phyloP scores from a whole-genome alignment of 2,888 invertebrate genomes.

The Geotrupes spiniger region DNA sequence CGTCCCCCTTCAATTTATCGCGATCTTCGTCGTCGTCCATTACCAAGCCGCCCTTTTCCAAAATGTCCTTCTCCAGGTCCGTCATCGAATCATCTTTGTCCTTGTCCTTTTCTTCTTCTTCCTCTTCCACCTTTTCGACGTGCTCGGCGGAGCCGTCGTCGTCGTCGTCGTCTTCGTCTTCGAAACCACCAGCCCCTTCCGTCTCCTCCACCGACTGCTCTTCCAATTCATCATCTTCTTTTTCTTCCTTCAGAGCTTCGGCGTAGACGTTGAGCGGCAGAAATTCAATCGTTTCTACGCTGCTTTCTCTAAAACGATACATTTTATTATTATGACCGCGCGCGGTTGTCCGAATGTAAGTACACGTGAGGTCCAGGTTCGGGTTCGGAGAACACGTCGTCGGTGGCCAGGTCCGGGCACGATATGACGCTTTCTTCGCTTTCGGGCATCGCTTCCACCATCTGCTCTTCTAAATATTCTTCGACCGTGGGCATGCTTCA shows the following conservation, averaged over 20 bases:
- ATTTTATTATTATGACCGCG: background rate
- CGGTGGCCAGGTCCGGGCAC: conserved; percentile 27
- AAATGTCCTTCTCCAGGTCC: conserved; percentile 22
- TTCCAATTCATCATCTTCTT: conserved; percentile 20
- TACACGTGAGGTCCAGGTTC: too few species aligned
- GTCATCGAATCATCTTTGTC: conserved; percentile 25
- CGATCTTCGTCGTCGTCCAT: conserved; percentile 2
- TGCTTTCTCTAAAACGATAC: background rate
- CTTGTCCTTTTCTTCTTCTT: conserved; percentile 24
- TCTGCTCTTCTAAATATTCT: conserved; percentile 13
- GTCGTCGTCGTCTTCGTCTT: conserved; percentile 20
- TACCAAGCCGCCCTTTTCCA: conserved; percentile 4
- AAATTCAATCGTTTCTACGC: conserved; percentile 1
- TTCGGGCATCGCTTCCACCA: conserved; percentile 10
- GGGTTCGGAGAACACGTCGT: conserved; percentile 18
- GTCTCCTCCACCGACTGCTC: conserved; percentile 8
- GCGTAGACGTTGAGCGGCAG: background rate
- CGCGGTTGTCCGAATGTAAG: too few species aligned
- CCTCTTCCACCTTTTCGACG: conserved; percentile 28
- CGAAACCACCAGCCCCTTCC: conserved; percentile 15
- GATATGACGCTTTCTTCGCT: conserved; percentile 26
- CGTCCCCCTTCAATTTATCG: background rate
- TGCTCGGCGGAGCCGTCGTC: conserved; percentile 7
- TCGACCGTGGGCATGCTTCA: conserved; percentile 6
- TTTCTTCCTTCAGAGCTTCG: conserved; percentile 17